A percentile compares a stretch with the other conserved stretches of the same genome.
phyloP scores from a whole-genome alignment of 2,797 vertebrate genomes.

The Gallirallus australis region DNA sequence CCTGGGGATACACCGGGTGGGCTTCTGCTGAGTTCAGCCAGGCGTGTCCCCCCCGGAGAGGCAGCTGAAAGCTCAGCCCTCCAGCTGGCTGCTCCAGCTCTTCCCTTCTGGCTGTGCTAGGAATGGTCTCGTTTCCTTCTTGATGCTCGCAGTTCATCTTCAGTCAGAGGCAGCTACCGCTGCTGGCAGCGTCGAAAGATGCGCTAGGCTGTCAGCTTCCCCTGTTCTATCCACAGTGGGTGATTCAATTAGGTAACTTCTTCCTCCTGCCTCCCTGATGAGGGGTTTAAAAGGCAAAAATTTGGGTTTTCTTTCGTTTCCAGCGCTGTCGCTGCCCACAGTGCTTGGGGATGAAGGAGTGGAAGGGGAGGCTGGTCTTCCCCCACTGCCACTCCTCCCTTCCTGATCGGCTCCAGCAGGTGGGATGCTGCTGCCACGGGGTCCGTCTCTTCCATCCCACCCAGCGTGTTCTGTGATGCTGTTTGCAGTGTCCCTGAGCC shows the following conservation, averaged over 20 bases:
- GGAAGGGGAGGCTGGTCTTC: background rate
- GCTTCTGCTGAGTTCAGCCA: background rate
- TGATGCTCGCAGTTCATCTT: background rate
- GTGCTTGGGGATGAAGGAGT: background rate
- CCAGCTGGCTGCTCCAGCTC: background rate
- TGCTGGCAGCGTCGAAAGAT: background rate
- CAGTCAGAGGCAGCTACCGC: background rate
- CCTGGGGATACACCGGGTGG: background rate
- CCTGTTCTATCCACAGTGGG: background rate
- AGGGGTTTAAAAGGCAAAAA: background rate
- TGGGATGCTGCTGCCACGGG: background rate
- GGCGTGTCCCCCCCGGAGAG: background rate
- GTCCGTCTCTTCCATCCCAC: accelerated
- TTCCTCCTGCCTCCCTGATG: too few relatives aligned
- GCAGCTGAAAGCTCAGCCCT: background rate
- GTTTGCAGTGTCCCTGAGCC: background rate
- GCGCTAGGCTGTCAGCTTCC: background rate
- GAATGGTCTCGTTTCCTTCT: background rate
- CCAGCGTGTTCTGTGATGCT: background rate
- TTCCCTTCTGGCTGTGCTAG: background rate
- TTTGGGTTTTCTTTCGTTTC: background rate
- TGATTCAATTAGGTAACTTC: background rate
- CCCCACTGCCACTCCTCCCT: accelerated
- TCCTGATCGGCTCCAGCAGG: background rate
- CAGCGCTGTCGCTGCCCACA: accelerated